phyloP scores from a whole-genome alignment of 2,797 vertebrate species.

The Helicolenus hilgendorfi region DNA sequence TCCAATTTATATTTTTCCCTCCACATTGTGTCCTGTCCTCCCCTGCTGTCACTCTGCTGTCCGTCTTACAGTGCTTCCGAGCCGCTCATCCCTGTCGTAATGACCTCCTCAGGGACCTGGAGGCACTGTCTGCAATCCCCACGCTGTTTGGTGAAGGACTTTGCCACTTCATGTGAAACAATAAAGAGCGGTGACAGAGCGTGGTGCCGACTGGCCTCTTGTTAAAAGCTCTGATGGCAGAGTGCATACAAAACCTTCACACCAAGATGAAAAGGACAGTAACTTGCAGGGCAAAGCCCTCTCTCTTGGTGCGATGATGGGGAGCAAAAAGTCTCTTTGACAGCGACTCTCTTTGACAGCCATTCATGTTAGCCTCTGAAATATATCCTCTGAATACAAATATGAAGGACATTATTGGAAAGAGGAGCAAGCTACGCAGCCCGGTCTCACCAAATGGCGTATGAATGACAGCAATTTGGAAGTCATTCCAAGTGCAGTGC shows the following conservation, averaged over 20 bases:
- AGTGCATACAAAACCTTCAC: constrained; percentile 51
- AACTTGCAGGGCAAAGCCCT: constrained; percentile 41
- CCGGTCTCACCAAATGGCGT: too few species aligned
- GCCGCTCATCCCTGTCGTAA: constrained; percentile 85
- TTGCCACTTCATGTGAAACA: constrained; percentile 76
- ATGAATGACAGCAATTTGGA: too few species aligned
- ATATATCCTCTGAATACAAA: constrained; percentile 8
- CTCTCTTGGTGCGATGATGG: constrained; percentile 32
- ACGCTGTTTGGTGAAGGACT: constrained; percentile 77
- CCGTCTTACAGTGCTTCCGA: constrained; percentile 67
- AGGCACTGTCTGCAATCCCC: constrained; percentile 74
- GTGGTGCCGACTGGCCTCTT: constrained; percentile 47
- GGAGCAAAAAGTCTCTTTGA: constrained; percentile 45
- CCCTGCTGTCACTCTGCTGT: constrained; percentile 76
- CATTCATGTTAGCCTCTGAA: constrained; percentile 1
- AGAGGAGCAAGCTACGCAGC: neutral
- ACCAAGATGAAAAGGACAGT: constrained; percentile 62
- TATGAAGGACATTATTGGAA: neutral
- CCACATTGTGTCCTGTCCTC: constrained; percentile 62
- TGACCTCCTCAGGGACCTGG: constrained; percentile 88
- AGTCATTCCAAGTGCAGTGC: too few species aligned
- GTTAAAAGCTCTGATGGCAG: constrained; percentile 63
- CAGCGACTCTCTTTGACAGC: constrained; percentile 16
- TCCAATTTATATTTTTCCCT: constrained; percentile 75
- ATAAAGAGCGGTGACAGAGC: constrained; percentile 68